Conservation (phyloP, 2,797 vertebrate species). For the Epinephelus malabaricus region DNA sequence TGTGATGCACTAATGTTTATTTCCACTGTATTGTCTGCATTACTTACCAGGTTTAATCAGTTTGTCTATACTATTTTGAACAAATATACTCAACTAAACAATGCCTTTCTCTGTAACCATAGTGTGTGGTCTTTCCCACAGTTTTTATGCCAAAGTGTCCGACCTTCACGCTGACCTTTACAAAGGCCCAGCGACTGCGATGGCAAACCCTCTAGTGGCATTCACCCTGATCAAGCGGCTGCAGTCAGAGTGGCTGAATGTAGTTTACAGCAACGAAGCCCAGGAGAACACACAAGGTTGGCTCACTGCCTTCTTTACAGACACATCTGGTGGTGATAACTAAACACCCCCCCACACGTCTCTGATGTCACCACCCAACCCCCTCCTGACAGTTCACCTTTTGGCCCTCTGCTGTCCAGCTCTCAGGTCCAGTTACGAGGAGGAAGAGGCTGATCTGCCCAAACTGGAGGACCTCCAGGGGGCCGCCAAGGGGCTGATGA, state of each 20-base stretch:
- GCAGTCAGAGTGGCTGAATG: conserved; percentile 92
- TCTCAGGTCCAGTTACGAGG: conserved; percentile 87
- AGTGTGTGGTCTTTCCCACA: conserved; percentile 65
- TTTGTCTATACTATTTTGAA: too few relatives aligned
- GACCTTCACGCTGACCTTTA: conserved; percentile 83
- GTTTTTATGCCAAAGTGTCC: conserved; percentile 92
- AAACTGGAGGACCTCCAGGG: conserved; percentile 91
- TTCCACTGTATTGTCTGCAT: not conserved
- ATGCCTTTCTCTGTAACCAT: not conserved
- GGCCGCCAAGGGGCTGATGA: conserved; percentile 91
- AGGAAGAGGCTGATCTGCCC: conserved; percentile 87
- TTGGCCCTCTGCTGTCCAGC: conserved; percentile 78
- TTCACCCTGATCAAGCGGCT: conserved; percentile 95
- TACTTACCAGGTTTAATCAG: not conserved
- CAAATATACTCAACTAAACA: too few relatives aligned
- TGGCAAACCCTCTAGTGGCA: conserved; percentile 91
- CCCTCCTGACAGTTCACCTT: conserved; percentile 42
- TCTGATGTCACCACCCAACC: conserved; percentile 45
- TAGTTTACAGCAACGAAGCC: conserved; percentile 89
- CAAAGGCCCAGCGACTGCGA: conserved; percentile 72
- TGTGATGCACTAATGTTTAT: not conserved
- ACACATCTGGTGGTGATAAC: conserved; percentile 67
- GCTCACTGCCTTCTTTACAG: conserved; percentile 9
- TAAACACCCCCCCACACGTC: not conserved
- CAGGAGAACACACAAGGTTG: conserved; percentile 89